Conservation (phyloP, 1,140 invertebrate species). For the Prorops nasuta region DNA sequence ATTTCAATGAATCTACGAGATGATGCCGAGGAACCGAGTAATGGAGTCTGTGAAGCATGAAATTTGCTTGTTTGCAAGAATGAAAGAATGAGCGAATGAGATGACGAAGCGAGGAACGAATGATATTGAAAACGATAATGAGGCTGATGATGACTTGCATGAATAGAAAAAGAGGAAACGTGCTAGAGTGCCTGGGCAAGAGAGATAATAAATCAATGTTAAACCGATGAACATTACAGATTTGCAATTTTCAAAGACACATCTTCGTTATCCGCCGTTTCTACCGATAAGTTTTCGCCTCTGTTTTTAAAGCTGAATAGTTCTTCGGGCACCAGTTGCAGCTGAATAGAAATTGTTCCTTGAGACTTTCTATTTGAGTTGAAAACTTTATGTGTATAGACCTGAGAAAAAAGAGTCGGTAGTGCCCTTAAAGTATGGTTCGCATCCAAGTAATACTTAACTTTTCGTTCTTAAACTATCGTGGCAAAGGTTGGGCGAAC, state of each 20-base stretch:
- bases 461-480: slow-evolving; percentile 42
- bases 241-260: slow-evolving; percentile 34
- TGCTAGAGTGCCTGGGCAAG: slow-evolving; percentile 8
- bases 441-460: too few relatives aligned
- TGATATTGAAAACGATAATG: slow-evolving; percentile 5
- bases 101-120: background rate
- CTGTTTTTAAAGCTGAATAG: slow-evolving; percentile 18
- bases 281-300: slow-evolving; percentile 35
- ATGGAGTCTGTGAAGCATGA: slow-evolving; percentile 14
- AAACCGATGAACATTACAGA: slow-evolving; percentile 30
- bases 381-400: too few relatives aligned
- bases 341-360: too few relatives aligned
- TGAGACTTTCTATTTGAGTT: too few relatives aligned
- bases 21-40: slow-evolving; percentile 38
- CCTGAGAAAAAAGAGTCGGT: too few relatives aligned
- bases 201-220: slow-evolving; percentile 43
- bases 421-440: too few relatives aligned
- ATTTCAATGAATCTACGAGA: slow-evolving; percentile 48
- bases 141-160: background rate
- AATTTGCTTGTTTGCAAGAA: slow-evolving; percentile 8
- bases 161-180: slow-evolving; percentile 1
- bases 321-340: background rate
- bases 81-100: slow-evolving; percentile 2
- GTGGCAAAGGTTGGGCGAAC: slow-evolving; percentile 38
- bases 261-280: slow-evolving; percentile 37